Conservation (phyloP, 2,113 vertebrate species). For the Sturnira hondurensis region DNA sequence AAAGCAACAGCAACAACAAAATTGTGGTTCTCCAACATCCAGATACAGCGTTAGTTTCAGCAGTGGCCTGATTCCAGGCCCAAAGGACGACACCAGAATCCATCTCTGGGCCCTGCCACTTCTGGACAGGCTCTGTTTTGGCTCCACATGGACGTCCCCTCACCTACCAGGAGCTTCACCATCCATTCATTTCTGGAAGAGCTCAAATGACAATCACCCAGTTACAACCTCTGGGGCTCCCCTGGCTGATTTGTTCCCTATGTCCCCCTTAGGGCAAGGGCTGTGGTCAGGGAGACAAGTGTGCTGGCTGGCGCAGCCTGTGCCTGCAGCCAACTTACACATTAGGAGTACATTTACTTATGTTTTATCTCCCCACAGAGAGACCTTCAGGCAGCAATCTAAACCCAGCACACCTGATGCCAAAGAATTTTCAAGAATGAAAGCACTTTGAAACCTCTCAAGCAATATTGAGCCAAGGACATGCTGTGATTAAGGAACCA, state of each 20-base stretch:
- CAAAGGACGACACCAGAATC: neutral
- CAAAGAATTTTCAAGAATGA: neutral
- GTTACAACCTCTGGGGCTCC: neutral
- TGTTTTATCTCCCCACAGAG: constrained; percentile 36
- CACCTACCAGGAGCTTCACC: neutral
- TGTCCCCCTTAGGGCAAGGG: neutral
- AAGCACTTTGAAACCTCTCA: neutral
- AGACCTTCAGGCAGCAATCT: constrained; percentile 33
- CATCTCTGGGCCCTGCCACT: neutral
- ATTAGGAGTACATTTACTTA: neutral
- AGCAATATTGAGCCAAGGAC: neutral
- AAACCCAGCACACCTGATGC: neutral
- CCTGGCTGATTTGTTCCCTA: neutral
- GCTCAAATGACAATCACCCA: neutral
- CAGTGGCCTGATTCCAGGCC: neutral
- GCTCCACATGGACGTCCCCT: neutral
- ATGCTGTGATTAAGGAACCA: constrained; percentile 8
- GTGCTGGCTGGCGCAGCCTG: neutral
- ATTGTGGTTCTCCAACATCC: neutral
- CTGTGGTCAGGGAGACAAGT: neutral
- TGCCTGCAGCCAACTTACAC: neutral
- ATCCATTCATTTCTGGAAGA: neutral
- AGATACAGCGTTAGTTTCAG: neutral
- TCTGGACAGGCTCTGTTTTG: neutral
- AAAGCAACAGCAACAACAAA: neutral